These are phyloP conservation scores for Orthosia cruda DNA, from an alignment of 2,888 invertebrate genomes.

Conservation along the genomic window DNA sequence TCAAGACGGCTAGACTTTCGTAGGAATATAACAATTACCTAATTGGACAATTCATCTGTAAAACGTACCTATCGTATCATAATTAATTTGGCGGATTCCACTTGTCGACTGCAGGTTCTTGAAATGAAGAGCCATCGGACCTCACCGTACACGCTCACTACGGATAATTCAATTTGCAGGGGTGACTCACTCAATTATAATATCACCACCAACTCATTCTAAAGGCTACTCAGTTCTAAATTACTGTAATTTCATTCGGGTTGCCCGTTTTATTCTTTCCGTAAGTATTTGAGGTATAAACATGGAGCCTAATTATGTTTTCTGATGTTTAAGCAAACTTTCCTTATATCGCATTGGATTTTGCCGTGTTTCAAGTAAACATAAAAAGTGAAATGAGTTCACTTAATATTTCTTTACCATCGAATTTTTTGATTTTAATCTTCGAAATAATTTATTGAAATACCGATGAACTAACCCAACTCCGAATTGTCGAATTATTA, in stretches of 20 bases:
- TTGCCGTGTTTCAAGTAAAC: constrained; percentile 28
- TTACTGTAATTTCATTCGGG: constrained; percentile 73
- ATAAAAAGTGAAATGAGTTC: constrained; percentile 21
- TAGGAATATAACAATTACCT: neutral
- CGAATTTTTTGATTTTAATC: neutral
- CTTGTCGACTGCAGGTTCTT: constrained; percentile 71
- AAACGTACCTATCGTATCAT: constrained; percentile 38
- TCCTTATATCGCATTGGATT: constrained; percentile 29
- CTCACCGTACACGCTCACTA: constrained; percentile 62
- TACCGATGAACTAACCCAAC: no score
- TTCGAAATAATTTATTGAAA: no score
- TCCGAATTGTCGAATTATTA: no score
- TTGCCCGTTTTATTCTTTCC: constrained; percentile 64
- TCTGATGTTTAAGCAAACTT: constrained; percentile 56
- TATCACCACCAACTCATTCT: constrained; percentile 71
- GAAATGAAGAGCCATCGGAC: constrained; percentile 69
- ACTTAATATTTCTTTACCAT: neutral
- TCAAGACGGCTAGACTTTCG: neutral
- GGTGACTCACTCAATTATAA: constrained; percentile 72
- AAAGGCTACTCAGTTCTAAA: constrained; percentile 69
- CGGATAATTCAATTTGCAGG: constrained; percentile 73
- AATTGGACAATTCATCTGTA: constrained; percentile 32
- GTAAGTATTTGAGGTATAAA: constrained; percentile 59
- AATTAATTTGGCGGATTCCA: constrained; percentile 70
- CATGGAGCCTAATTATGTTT: constrained; percentile 59